These are phyloP conservation scores for Aphelocoma californica DNA, from an alignment of 2,797 vertebrate species.

Conservation along the genomic window DNA sequence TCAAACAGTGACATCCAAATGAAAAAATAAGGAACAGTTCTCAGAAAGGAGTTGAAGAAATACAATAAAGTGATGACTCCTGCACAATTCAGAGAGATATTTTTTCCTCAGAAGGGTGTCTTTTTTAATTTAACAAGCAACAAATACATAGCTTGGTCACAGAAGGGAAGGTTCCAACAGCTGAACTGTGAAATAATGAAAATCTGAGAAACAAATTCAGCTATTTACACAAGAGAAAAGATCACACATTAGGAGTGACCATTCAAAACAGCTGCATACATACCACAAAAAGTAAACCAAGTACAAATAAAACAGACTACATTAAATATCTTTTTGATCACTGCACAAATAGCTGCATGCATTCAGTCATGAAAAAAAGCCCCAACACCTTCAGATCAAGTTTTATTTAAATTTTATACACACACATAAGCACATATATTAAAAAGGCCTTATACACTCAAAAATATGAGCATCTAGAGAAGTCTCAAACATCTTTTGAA, in stretches of 20 bases:
- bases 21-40: neutral
- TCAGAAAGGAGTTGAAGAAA: neutral
- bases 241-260: neutral
- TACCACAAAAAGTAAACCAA: neutral
- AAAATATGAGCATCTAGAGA: neutral
- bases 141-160: neutral
- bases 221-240: neutral
- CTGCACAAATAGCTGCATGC: neutral
- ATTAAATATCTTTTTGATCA: neutral
- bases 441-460: neutral
- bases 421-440: neutral
- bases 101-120: neutral
- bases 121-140: neutral
- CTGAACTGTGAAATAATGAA: neutral
- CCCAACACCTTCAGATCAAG: constrained; percentile 6
- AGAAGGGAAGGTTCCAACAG: neutral
- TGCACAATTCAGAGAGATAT: neutral
- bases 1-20: neutral
- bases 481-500: neutral
- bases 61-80: neutral
- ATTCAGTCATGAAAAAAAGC: neutral
- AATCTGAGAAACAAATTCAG: neutral
- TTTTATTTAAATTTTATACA: neutral
- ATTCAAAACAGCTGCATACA: neutral
- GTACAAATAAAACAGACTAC: neutral